Evolutionary conservation across 2,113 vertebrate genomes (phyloP).

Genomic region (Heterocephalus glaber): DNA sequence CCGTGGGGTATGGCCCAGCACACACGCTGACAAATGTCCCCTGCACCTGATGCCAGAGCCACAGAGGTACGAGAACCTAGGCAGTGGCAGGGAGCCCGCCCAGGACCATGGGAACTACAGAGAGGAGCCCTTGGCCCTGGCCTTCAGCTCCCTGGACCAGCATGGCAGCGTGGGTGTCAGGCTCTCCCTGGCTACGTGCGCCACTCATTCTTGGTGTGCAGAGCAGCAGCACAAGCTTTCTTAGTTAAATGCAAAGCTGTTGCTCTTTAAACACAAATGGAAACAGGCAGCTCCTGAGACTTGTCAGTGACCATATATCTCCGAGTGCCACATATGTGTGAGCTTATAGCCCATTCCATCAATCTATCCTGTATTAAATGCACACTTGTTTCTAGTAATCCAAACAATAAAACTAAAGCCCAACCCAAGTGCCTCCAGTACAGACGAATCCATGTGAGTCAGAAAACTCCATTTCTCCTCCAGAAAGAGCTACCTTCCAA

Average conservation of each 20-base stretch:
- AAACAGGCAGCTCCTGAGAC: background rate
- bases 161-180: background rate
- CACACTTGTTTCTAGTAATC: conserved; percentile 28
- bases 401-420: conserved; percentile 36
- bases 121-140: background rate
- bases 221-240: conserved; percentile 28
- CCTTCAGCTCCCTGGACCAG: background rate
- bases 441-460: background rate
- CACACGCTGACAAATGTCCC: background rate
- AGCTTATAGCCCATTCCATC: conserved; percentile 23
- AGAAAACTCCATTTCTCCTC: background rate
- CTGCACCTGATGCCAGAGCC: background rate
- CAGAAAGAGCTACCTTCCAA: background rate
- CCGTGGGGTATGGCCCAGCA: background rate
- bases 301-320: conserved; percentile 30
- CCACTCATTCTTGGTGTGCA: background rate
- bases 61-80: background rate
- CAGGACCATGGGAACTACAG: background rate
- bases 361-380: background rate
- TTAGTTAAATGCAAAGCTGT: conserved; percentile 33
- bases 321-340: background rate
- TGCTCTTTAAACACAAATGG: background rate
- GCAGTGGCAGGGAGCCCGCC: too few species aligned
- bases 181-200: background rate
- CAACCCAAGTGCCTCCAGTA: background rate